Percentiles rank a stretch among this genome's conserved stretches.
Conservation (phyloP, 2,113 vertebrate genomes). For the Muntiacus muntjak region DNA sequence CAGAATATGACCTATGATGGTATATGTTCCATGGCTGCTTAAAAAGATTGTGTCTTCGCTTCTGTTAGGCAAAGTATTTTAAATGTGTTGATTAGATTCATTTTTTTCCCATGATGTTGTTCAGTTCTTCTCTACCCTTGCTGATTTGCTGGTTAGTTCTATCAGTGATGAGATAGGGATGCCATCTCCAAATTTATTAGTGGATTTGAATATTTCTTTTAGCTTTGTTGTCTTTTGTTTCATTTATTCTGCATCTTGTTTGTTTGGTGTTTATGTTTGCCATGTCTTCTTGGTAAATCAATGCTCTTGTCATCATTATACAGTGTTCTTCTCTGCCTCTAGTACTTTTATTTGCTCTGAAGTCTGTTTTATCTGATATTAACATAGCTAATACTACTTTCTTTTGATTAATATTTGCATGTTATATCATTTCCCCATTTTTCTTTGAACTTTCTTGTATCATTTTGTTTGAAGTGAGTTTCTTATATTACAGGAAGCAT, state of each 20-base stretch:
- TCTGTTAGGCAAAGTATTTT: not conserved
- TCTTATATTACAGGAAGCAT: not conserved
- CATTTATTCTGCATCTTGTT: not conserved
- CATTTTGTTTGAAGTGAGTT: not conserved
- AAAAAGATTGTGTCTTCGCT: not conserved
- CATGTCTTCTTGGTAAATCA: not conserved
- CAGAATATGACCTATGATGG: not conserved
- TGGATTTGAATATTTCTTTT: not conserved
- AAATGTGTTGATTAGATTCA: not conserved
- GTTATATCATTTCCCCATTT: not conserved
- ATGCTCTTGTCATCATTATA: not conserved
- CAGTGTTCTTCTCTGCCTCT: not conserved
- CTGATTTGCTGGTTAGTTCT: not conserved
- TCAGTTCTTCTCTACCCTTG: not conserved
- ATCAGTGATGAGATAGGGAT: not conserved
- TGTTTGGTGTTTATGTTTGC: not conserved
- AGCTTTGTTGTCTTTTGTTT: not conserved
- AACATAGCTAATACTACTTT: not conserved
- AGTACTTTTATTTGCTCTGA: not conserved
- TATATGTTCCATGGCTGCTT: not conserved
- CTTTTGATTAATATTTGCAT: not conserved
- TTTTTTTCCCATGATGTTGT: not conserved
- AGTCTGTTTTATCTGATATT: not conserved
- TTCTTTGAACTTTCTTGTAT: not conserved
- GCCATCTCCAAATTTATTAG: not conserved